phyloP scores from a whole-genome alignment of 2,797 vertebrate species.

The Semaprochilodus insignis region DNA sequence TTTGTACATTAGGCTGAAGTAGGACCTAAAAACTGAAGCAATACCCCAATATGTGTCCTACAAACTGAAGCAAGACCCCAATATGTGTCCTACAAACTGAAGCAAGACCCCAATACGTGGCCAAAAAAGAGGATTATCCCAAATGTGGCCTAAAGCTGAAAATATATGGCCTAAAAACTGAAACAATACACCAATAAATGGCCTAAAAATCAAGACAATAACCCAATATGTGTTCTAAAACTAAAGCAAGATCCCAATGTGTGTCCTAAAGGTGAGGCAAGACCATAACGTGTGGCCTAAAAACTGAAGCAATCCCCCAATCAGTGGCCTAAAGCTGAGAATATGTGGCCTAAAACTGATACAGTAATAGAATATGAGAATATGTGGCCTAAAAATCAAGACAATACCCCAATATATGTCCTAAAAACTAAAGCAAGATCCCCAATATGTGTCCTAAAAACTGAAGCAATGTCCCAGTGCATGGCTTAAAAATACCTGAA shows the following conservation, averaged over 20 bases:
- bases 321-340: not conserved
- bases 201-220: too few relatives aligned
- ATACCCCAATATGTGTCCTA: not conserved
- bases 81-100: not conserved
- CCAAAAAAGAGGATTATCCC: not conserved
- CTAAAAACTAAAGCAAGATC: too few relatives aligned
- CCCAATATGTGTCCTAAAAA: too few relatives aligned
- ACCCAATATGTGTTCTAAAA: too few relatives aligned
- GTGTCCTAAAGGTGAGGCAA: not conserved
- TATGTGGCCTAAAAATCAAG: not conserved
- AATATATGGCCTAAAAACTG: too few relatives aligned
- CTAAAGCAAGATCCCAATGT: too few relatives aligned
- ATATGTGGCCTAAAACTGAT: not conserved
- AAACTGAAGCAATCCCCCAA: not conserved
- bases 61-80: not conserved
- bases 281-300: not conserved
- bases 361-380: not conserved
- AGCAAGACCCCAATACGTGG: not conserved
- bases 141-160: too few relatives aligned
- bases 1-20: too few relatives aligned
- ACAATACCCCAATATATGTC: not conserved
- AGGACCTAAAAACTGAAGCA: too few relatives aligned
- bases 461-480: too few relatives aligned
- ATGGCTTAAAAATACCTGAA: too few relatives aligned
- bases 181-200: too few relatives aligned